Base-by-base conservation (phyloP, 2,888 invertebrate species). In the Trissoscelio sp. region DNA sequence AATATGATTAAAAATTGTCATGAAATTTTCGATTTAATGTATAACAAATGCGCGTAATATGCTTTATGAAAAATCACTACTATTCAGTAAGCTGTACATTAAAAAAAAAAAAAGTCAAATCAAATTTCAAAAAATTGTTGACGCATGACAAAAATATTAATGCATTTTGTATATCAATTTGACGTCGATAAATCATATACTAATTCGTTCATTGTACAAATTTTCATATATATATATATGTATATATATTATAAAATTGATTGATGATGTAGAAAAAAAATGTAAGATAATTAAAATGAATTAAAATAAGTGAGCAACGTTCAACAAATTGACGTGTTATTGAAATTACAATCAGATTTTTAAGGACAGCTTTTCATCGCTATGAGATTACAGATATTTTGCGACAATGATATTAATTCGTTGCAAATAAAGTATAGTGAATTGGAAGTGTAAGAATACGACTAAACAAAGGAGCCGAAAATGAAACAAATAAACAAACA, bases 171-270 rank as follows among this genome's bases (percentile, higher is more conserved):
- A 37, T 37, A 37, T 37, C 37, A 37, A n/a, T n/a, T 37, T 14
- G 18, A 34, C 18, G 16, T 37, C 39, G 14, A 57, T 39, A 39
- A 20, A 57, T 57, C 57, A 57, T 22, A 22, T 57, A n/a, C n/a
- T 39, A 57, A 57, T 39, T 57, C 57, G 12, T 20, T 20, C n/a
- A 39, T 39, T 57, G n/a, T 9, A 20, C 9, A 12, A 48, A 39
- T 20, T 60, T 37, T n/a, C n/a, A 11, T 37, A n/a, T n/a, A n/a
- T n/a, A n/a, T n/a, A n/a, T n/a, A n/a, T n/a, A n/a, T n/a, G n/a
- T 34, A n/a, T 31, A 44, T 18, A 55, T 69, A 18, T 66, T 53
- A 24, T 53, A 53, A 66, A 66, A 39, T 48, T 66, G 53, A 66
- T 66, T 51, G 39, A 66, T 53, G 37, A 64, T 37, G 20, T 14